These are phyloP conservation scores for Cistogaster globosa DNA, from an alignment of 2,888 invertebrate genomes.

Conservation along the genomic window DNA sequence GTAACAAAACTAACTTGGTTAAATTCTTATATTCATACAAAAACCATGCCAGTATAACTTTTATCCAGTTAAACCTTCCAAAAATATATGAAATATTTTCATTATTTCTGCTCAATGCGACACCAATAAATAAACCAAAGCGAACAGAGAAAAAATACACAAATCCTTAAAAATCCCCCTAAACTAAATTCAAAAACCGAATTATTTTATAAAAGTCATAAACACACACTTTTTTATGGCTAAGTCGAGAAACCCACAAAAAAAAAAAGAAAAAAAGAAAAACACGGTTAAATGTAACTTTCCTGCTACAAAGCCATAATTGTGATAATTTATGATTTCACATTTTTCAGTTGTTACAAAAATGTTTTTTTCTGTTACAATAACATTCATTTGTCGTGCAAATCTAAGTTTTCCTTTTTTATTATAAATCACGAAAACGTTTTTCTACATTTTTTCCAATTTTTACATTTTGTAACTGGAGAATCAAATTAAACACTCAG, in stretches of 20 bases:
- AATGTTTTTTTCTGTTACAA: constrained; percentile 7
- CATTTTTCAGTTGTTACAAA: constrained; percentile 26
- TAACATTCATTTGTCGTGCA: neutral
- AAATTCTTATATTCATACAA: neutral
- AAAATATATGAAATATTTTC: constrained; percentile 42
- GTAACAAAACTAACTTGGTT: neutral
- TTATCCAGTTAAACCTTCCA: neutral
- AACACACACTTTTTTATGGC: neutral
- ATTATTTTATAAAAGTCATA: constrained; percentile 35
- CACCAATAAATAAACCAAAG: constrained; percentile 59
- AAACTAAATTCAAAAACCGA: constrained; percentile 53
- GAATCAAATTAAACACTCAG: constrained; percentile 43
- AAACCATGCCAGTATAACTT: neutral
- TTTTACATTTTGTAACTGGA: constrained; percentile 42
- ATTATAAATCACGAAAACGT: constrained; percentile 36
- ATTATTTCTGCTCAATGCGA: constrained; percentile 55
- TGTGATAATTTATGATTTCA: constrained; percentile 71
- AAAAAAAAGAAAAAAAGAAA: constrained; percentile 3
- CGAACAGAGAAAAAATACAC: constrained; percentile 14
- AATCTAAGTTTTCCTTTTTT: neutral
- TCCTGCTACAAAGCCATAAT: constrained; percentile 53
- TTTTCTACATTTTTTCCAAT: constrained; percentile 55
- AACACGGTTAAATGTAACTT: constrained; percentile 45
- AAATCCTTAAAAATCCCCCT: constrained; percentile 42
- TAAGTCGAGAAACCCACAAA: neutral